Percentiles rank a stretch among this genome's conserved stretches.
phyloP scores from a whole-genome alignment of 2,888 invertebrate genomes.

The Chrysolina americana region DNA sequence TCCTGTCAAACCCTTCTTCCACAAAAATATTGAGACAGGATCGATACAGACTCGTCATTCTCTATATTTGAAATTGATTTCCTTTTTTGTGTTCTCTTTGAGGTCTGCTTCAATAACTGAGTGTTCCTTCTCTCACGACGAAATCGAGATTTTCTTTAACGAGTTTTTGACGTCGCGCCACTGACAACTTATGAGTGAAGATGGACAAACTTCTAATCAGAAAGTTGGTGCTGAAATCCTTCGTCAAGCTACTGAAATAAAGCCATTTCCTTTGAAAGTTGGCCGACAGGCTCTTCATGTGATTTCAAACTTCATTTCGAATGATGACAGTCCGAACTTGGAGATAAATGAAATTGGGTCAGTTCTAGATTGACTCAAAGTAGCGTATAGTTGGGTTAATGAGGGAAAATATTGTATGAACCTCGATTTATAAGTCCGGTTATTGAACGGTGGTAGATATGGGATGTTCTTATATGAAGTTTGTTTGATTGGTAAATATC shows the following conservation, averaged over 20 bases:
- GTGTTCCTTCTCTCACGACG: neutral
- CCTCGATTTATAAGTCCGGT: no score
- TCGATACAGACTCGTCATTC: no score
- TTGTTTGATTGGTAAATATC: no score
- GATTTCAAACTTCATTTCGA: neutral
- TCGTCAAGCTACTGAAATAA: neutral
- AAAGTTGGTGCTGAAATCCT: neutral
- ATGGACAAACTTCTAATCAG: conserved; percentile 10
- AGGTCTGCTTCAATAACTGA: neutral
- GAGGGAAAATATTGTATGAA: neutral
- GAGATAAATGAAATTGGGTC: conserved; percentile 8
- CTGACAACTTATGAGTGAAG: conserved; percentile 1
- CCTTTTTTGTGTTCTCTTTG: neutral
- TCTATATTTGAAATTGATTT: neutral
- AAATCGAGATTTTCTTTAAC: neutral
- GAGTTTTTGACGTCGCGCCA: neutral
- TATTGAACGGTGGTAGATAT: no score
- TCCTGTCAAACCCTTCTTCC: no score
- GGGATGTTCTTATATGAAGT: no score
- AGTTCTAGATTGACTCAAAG: neutral
- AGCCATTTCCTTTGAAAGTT: conserved; percentile 7
- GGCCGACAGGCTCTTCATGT: neutral
- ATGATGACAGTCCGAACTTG: neutral
- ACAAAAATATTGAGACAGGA: no score
- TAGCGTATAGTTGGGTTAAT: neutral